A percentile compares a stretch with the other conserved stretches of the same genome.
Conservation (phyloP, 1,140 invertebrate species). For the Trichonephila inaurata region DNA sequence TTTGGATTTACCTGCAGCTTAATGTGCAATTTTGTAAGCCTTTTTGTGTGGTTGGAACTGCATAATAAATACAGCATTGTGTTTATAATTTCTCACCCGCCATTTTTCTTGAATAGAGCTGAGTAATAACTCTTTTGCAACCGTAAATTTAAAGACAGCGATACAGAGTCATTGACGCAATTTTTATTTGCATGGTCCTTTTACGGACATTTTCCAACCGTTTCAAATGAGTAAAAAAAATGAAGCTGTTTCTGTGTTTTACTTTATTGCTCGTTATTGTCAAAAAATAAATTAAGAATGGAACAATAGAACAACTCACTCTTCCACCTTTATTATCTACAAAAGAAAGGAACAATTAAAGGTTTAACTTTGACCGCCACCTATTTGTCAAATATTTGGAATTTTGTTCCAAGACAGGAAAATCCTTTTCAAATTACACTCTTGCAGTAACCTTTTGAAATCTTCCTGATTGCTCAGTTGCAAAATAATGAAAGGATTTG, state of each 20-base stretch:
- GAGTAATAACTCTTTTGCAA: constrained; percentile 42
- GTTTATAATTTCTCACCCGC: constrained; percentile 28
- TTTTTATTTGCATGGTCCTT: not conserved
- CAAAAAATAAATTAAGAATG: not conserved
- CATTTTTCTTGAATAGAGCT: not conserved
- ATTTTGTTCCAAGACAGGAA: not conserved
- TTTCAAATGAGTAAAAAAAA: not conserved
- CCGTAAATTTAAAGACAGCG: not conserved
- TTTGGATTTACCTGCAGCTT: not conserved
- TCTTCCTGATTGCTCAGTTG: not conserved
- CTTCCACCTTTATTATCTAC: not conserved
- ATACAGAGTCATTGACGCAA: not conserved
- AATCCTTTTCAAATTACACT: not conserved
- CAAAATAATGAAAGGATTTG: not conserved
- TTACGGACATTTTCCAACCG: not conserved
- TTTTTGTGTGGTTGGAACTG: not conserved
- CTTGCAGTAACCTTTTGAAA: not conserved
- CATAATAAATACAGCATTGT: constrained; percentile 52
- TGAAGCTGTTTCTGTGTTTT: not conserved
- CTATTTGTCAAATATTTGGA: not conserved
- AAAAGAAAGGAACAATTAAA: not conserved
- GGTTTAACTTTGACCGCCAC: not conserved
- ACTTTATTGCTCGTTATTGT: constrained; percentile 12
- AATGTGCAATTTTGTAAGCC: constrained; percentile 51
- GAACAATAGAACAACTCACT: not conserved